Percentiles rank a stretch among this genome's conserved stretches.
phyloP scores from a whole-genome alignment of 2,888 invertebrate genomes.

The Pandemis cinnamomeana region DNA sequence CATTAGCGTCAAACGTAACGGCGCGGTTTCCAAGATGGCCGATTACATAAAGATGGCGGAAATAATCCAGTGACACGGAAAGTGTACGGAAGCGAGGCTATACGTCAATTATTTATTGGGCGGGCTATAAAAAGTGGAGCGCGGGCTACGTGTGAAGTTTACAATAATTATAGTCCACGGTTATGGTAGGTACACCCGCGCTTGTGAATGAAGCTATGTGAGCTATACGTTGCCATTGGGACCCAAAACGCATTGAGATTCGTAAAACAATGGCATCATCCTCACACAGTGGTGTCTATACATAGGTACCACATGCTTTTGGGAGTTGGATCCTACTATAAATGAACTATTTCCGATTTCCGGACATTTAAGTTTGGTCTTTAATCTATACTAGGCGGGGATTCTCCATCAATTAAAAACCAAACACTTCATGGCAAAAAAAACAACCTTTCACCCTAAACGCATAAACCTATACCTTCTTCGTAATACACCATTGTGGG shows the following conservation, averaged over 20 bases:
- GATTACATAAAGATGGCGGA: conserved; percentile 44
- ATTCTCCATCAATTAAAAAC: too few relatives aligned
- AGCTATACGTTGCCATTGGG: not conserved
- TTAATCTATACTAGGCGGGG: too few relatives aligned
- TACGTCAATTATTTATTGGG: conserved; percentile 43
- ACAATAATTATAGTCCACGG: conserved; percentile 13
- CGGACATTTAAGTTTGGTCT: too few relatives aligned
- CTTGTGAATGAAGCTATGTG: not conserved
- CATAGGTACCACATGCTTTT: too few relatives aligned
- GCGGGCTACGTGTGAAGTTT: conserved; percentile 39
- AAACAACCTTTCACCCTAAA: too few relatives aligned
- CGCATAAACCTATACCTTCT: too few relatives aligned
- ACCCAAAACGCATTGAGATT: not conserved
- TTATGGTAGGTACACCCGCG: not conserved
- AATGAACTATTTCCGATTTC: too few relatives aligned
- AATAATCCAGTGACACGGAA: conserved; percentile 44
- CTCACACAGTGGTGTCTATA: not conserved
- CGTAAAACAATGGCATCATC: not conserved
- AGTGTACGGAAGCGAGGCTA: conserved; percentile 44
- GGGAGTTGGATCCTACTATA: too few relatives aligned
- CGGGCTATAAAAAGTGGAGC: conserved; percentile 42
- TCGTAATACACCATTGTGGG: too few relatives aligned
- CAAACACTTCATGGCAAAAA: too few relatives aligned
- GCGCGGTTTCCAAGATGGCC: conserved; percentile 21
- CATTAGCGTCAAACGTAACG: conserved; percentile 31